phyloP scores from a whole-genome alignment of 2,113 vertebrate genomes.

The Cynopterus brachyotis region DNA sequence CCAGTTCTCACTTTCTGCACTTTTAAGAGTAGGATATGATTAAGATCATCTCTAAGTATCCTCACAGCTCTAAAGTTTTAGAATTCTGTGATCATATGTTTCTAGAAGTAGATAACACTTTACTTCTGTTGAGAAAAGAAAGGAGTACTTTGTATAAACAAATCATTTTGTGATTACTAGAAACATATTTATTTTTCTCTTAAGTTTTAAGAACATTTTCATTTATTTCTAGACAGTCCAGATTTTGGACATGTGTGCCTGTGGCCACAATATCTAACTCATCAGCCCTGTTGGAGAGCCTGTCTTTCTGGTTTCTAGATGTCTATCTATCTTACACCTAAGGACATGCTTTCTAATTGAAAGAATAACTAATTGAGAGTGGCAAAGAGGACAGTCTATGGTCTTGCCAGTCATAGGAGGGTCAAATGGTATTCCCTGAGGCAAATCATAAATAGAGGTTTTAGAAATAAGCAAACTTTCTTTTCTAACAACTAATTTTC shows the following conservation, averaged over 20 bases:
- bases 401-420: background rate
- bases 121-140: background rate
- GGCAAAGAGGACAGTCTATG: background rate
- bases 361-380: constrained; percentile 8
- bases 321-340: background rate
- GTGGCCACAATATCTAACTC: constrained; percentile 62
- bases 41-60: background rate
- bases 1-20: background rate
- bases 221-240: constrained; percentile 53
- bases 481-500: background rate
- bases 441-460: background rate
- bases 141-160: background rate
- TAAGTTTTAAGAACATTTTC: constrained; percentile 53
- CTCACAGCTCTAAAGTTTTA: fast-evolving
- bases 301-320: constrained; percentile 75
- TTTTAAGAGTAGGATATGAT: background rate
- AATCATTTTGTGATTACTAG: background rate
- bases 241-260: constrained; percentile 40
- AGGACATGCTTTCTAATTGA: background rate
- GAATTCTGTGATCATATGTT: background rate
- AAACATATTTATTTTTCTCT: background rate
- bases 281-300: constrained; percentile 48
- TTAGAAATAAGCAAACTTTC: background rate
- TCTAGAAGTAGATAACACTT: background rate
- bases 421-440: background rate